Percentiles rank a stretch among this genome's conserved stretches.
Evolutionary conservation across 2,113 vertebrate genomes (phyloP).

Genomic region (Ivindomyrus marchei): DNA sequence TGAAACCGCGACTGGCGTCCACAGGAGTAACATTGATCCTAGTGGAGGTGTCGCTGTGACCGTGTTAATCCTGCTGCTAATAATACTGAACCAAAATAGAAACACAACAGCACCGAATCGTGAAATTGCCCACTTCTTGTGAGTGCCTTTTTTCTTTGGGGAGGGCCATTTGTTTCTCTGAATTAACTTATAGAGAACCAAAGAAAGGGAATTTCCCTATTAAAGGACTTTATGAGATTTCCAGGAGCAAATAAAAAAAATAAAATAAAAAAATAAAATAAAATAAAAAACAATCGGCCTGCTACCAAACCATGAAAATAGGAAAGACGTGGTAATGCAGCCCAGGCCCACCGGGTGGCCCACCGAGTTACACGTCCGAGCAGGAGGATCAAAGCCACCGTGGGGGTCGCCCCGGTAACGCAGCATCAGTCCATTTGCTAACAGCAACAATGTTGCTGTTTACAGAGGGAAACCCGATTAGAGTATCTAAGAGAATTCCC

Average conservation of each 20-base stretch:
- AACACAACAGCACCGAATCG: not conserved
- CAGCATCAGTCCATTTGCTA: slow-evolving; percentile 45
- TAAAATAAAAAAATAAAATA: not conserved
- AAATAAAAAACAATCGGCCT: slow-evolving; percentile 9
- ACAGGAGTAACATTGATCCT: slow-evolving; percentile 27
- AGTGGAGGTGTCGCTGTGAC: not conserved
- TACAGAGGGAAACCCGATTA: slow-evolving; percentile 73
- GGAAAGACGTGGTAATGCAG: slow-evolving; percentile 8
- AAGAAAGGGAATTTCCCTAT: slow-evolving; percentile 25
- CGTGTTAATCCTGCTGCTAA: no score
- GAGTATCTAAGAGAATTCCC: slow-evolving; percentile 65
- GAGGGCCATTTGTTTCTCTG: not conserved
- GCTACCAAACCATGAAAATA: slow-evolving; percentile 15
- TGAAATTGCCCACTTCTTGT: not conserved
- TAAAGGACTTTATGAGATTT: slow-evolving; percentile 35
- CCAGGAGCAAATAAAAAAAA: slow-evolving; percentile 23
- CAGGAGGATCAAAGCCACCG: slow-evolving; percentile 40
- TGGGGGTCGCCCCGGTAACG: slow-evolving; percentile 8
- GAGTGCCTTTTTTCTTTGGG: not conserved
- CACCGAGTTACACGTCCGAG: slow-evolving; percentile 19
- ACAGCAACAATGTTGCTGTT: slow-evolving; percentile 67
- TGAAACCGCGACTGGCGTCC: slow-evolving; percentile 20
- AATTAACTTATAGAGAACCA: not conserved
- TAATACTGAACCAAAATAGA: not conserved
- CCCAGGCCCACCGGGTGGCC: not conserved